phyloP scores from a whole-genome alignment of 2,797 vertebrate species.

The Sitta carolinensis region DNA sequence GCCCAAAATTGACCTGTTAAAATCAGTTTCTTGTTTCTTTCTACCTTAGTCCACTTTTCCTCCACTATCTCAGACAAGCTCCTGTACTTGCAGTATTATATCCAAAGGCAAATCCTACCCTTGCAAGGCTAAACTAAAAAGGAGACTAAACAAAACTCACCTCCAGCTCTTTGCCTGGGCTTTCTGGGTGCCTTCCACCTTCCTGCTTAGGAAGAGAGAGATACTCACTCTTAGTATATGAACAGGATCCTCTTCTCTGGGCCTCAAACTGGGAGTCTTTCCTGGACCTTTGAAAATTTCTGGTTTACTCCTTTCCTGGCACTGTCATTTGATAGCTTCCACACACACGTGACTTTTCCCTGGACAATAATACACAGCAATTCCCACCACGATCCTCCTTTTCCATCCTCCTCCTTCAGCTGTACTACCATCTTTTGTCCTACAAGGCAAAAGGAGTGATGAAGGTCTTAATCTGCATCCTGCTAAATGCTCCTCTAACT shows the following conservation, averaged over 20 bases:
- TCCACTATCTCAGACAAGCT: background rate
- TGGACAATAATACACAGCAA: slow-evolving; percentile 5
- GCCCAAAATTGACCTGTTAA: background rate
- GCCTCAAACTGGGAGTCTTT: background rate
- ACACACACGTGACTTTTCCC: background rate
- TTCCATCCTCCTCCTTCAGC: slow-evolving; percentile 1
- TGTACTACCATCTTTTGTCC: background rate
- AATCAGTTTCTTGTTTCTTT: background rate
- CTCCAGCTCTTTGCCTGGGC: background rate
- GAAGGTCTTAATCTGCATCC: background rate
- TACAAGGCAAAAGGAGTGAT: background rate
- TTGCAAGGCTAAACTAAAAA: background rate
- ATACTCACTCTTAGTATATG: background rate
- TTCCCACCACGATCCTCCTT: slow-evolving; percentile 9
- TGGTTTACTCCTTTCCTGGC: background rate
- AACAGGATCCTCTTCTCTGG: background rate
- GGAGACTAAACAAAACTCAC: background rate
- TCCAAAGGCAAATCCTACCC: background rate
- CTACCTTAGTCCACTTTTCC: background rate
- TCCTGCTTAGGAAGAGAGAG: background rate
- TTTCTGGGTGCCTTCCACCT: background rate
- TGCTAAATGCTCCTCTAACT: background rate
- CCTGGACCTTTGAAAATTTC: background rate
- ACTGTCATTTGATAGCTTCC: background rate
- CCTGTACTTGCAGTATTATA: background rate